Evolutionary conservation across 1,140 invertebrate species (phyloP).

Genomic region (Trachelipus rathkii): DNA sequence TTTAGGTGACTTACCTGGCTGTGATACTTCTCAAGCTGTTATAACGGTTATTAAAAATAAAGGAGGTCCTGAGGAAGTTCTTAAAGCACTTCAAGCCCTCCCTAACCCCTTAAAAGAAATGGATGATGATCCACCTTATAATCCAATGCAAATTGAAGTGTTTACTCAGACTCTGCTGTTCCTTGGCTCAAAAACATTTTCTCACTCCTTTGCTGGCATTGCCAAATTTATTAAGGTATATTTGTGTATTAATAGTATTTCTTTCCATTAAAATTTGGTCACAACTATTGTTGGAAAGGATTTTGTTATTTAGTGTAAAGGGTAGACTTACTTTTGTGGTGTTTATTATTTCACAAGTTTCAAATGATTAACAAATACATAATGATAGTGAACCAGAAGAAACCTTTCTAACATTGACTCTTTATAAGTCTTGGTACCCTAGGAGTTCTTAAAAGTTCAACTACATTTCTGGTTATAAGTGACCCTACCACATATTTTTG

Average conservation of each 20-base stretch:
- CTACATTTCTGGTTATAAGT: too few relatives aligned
- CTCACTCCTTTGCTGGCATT: slow-evolving; percentile 95
- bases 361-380: too few relatives aligned
- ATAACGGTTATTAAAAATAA: slow-evolving; percentile 80
- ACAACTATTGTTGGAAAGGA: too few relatives aligned
- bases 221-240: slow-evolving; percentile 88
- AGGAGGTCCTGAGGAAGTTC: slow-evolving; percentile 81
- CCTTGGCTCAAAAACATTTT: slow-evolving; percentile 92
- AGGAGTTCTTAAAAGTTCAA: too few relatives aligned
- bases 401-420: too few relatives aligned
- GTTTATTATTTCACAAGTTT: too few relatives aligned
- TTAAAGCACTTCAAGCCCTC: slow-evolving; percentile 76
- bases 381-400: too few relatives aligned
- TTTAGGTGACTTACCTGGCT: slow-evolving; percentile 51
- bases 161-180: slow-evolving; percentile 92
- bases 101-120: slow-evolving; percentile 51
- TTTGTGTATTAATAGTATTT: background rate
- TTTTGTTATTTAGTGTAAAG: too few relatives aligned
- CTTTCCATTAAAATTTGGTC: too few relatives aligned
- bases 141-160: slow-evolving; percentile 91
- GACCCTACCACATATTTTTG: too few relatives aligned
- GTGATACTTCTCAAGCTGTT: slow-evolving; percentile 72
- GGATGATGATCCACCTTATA: slow-evolving; percentile 67
- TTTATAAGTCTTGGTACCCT: too few relatives aligned
- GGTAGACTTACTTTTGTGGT: too few relatives aligned